phyloP scores from a whole-genome alignment of 2,797 vertebrate species.

The Cottoperca gobio region DNA sequence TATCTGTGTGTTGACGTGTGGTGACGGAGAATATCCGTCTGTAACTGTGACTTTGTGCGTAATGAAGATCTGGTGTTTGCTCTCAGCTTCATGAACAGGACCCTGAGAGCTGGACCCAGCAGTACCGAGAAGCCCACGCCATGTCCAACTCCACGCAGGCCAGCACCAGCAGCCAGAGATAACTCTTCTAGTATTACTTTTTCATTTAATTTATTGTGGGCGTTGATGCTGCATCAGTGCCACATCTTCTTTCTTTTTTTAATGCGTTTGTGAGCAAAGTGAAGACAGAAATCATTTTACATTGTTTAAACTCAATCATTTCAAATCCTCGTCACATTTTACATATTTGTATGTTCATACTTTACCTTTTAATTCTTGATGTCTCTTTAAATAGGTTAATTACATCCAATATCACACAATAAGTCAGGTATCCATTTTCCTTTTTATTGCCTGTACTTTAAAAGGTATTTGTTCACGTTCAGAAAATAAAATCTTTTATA shows the following conservation, averaged over 20 bases:
- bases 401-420: background rate
- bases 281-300: no score
- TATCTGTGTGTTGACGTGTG: background rate
- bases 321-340: background rate
- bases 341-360: background rate
- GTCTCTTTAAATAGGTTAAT: background rate
- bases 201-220: constrained; percentile 10
- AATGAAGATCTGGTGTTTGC: background rate
- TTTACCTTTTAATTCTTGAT: background rate
- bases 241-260: no score
- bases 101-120: constrained; percentile 83
- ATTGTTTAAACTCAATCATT: background rate
- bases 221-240: background rate
- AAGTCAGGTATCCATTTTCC: background rate
- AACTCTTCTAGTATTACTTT: background rate
- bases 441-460: constrained; percentile 39
- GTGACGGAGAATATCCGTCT: no score
- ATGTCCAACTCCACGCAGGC: no score
- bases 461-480: constrained; percentile 19
- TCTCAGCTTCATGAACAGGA: constrained; percentile 86
- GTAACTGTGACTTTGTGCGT: background rate
- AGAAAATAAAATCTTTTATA: constrained; percentile 44
- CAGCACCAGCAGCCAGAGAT: constrained; percentile 67
- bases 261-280: background rate
- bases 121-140: constrained; percentile 83